Conservation (phyloP, 2,888 invertebrate genomes). For the Tetragnatha montana region DNA sequence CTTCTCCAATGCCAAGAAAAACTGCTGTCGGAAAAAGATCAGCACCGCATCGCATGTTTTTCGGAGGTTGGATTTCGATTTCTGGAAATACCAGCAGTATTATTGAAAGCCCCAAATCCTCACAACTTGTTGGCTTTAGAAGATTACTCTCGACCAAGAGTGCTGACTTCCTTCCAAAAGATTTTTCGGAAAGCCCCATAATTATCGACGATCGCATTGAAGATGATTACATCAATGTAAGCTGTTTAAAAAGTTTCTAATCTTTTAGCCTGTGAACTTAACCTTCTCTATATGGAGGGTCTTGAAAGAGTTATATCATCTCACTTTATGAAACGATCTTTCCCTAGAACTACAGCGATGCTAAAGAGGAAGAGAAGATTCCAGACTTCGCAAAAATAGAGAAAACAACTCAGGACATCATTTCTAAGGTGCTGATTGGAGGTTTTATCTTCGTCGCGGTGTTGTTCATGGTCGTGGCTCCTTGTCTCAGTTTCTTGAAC, state of each 20-base stretch:
- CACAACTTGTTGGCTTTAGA: neutral
- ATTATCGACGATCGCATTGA: slow-evolving; percentile 22
- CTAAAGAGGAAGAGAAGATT: neutral
- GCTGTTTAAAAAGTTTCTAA: neutral
- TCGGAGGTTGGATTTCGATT: slow-evolving; percentile 51
- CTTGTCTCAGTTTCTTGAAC: slow-evolving; percentile 18
- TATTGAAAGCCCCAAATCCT: neutral
- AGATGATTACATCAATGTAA: slow-evolving; percentile 54
- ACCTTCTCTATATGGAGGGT: neutral
- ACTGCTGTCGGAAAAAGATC: neutral
- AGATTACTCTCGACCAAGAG: neutral
- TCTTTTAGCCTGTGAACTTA: neutral
- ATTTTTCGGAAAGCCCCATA: slow-evolving; percentile 6
- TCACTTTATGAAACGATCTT: neutral
- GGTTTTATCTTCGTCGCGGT: slow-evolving; percentile 35
- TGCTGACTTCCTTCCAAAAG: neutral
- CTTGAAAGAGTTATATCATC: neutral
- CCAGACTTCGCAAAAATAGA: slow-evolving; percentile 52
- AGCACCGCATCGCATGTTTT: neutral
- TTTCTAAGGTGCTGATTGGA: slow-evolving; percentile 36
- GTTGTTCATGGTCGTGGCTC: slow-evolving; percentile 36
- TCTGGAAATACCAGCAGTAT: neutral
- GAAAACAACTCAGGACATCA: slow-evolving; percentile 26
- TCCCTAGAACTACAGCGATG: slow-evolving; percentile 52
- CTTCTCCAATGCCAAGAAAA: neutral